Percentiles rank a stretch among this genome's conserved stretches.
These are phyloP conservation scores for Hypanus sabinus DNA, from an alignment of 2,113 vertebrate genomes.

Conservation along the genomic window DNA sequence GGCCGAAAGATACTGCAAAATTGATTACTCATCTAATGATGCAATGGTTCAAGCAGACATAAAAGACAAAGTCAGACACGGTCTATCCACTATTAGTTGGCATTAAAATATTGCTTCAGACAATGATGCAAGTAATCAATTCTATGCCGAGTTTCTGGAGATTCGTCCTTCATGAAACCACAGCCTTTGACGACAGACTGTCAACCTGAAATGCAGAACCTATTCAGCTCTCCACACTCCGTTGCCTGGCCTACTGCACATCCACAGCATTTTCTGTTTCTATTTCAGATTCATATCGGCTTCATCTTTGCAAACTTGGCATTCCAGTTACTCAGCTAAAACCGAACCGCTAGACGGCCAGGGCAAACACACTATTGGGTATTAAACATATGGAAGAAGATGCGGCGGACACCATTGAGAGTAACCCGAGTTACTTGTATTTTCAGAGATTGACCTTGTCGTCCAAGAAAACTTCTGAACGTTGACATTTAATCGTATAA, in stretches of 20 bases:
- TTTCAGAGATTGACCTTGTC: not conserved
- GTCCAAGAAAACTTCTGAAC: not conserved
- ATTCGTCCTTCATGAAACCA: not conserved
- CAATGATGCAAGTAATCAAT: not conserved
- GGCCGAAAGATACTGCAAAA: not conserved
- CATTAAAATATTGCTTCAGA: not conserved
- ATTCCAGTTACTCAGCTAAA: not conserved
- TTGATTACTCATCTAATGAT: not conserved
- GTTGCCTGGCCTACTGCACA: too few relatives aligned
- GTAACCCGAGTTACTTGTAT: not conserved
- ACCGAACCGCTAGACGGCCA: fast-evolving
- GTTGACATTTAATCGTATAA: constrained; percentile 34
- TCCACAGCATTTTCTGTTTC: too few relatives aligned
- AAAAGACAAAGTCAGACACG: not conserved
- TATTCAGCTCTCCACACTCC: too few relatives aligned
- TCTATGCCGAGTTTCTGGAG: not conserved
- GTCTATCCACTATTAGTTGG: not conserved
- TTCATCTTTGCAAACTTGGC: not conserved
- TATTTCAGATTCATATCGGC: not conserved
- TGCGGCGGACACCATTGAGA: too few relatives aligned
- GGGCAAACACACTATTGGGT: not conserved
- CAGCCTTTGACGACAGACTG: too few relatives aligned
- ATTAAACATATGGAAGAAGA: not conserved
- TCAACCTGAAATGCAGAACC: too few relatives aligned
- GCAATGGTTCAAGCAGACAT: not conserved